These are phyloP conservation scores for Miniopterus natalensis DNA, from an alignment of 2,113 vertebrate species.

Conservation along the genomic window DNA sequence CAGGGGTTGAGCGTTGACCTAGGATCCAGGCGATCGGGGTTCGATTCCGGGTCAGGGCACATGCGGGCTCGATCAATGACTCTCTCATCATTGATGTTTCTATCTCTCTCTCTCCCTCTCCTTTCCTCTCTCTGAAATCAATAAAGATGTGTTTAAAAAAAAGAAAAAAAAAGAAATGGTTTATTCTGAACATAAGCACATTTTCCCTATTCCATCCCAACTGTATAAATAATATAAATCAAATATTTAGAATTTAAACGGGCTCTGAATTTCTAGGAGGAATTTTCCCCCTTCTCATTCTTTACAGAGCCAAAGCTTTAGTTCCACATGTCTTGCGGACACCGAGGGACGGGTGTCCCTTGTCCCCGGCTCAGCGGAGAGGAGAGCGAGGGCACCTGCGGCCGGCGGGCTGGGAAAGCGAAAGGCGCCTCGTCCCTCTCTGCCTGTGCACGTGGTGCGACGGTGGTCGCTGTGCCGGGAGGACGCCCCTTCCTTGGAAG, in stretches of 20 bases:
- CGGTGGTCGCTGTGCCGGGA: slow-evolving; percentile 94
- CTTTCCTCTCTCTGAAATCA: no score
- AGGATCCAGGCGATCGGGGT: no score
- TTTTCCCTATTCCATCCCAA: slow-evolving; percentile 73
- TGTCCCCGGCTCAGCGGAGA: slow-evolving; percentile 89
- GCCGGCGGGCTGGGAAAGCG: slow-evolving; percentile 94
- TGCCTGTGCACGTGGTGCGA: slow-evolving; percentile 96
- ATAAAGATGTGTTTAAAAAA: no score
- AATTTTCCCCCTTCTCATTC: background rate
- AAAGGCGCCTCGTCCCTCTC: slow-evolving; percentile 93
- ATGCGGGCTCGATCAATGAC: no score
- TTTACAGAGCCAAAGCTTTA: slow-evolving; percentile 64
- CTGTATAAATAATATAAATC: slow-evolving; percentile 68
- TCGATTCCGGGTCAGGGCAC: no score
- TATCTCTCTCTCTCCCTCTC: no score
- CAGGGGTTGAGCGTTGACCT: no score
- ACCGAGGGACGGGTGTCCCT: background rate
- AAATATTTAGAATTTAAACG: slow-evolving; percentile 66
- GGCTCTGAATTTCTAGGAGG: slow-evolving; percentile 68
- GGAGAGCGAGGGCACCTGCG: slow-evolving; percentile 94
- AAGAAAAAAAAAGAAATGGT: no score
- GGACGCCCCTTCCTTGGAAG: slow-evolving; percentile 92
- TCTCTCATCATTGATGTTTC: no score
- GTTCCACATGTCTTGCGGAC: slow-evolving; percentile 41
- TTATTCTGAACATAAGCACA: slow-evolving; percentile 73